Base-by-base conservation (phyloP, 2,797 vertebrate species). In the Scyliorhinus canicula region DNA sequence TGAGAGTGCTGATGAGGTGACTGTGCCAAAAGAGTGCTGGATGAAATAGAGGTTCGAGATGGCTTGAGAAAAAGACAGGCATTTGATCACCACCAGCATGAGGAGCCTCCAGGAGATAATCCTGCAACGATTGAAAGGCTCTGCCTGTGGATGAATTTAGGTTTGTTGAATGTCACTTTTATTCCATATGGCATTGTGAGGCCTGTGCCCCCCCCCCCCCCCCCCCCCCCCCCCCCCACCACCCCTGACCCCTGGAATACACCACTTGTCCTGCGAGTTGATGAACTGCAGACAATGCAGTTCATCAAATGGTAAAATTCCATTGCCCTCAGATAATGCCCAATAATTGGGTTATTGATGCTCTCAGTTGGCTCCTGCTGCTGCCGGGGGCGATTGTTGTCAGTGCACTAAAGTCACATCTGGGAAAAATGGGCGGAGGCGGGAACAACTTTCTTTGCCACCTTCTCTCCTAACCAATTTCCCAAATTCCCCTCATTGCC, bases 161-260 rank as follows among this genome's bases (percentile, higher is more conserved):
- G 12, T n/a, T 77, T 77, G 71, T 35, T n/a, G 35, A 77, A 12
- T n/a, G n/a, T 9, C 71, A 77, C 12, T n/a, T 74, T n/a, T 14
- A 77, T n/a, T n/a, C 7, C 35, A 77, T 35, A n/a, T 11, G 7
- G 0, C 11, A 77, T n/a, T n/a, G 5, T n/a, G n/a, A n/a, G n/a
- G n/a, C n/a, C n/a, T n/a, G n/a, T n/a, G n/a, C n/a, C n/a, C n/a
- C n/a, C n/a, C n/a, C n/a, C n/a, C n/a, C n/a, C n/a, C n/a, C n/a
- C n/a, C n/a, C n/a, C n/a, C n/a, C n/a, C n/a, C n/a, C n/a, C n/a
- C n/a, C n/a, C n/a, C n/a, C n/a, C n/a, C n/a, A n/a, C n/a, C n/a
- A n/a, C n/a, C n/a, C n/a, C n/a, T n/a, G n/a, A 0, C 11, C 1
- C 12, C 35, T 4, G 28, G 3, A n/a, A 0, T 77, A 4, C 3